These are phyloP conservation scores for Atrichornis clamosus DNA, from an alignment of 2,113 vertebrate species.

Conservation along the genomic window DNA sequence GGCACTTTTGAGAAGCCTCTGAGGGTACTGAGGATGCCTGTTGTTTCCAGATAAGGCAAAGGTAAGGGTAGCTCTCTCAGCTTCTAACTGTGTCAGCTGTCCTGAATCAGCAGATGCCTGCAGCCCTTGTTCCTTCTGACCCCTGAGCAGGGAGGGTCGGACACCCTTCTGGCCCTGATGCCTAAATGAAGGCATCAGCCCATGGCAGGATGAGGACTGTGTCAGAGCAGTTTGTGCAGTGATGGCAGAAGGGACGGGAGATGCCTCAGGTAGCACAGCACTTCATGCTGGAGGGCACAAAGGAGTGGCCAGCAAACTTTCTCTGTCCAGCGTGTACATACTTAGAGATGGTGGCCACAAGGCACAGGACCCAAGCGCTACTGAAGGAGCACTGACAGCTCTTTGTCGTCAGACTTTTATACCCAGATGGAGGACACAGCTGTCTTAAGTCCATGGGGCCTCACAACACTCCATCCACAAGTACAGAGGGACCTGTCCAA, in stretches of 20 bases:
- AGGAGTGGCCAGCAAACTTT: not conserved
- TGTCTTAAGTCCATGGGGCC: not conserved
- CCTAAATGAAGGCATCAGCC: too few species aligned
- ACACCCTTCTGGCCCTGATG: not conserved
- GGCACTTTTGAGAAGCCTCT: not conserved
- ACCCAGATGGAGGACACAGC: not conserved
- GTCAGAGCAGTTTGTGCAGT: not conserved
- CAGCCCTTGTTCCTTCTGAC: not conserved
- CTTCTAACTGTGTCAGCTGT: not conserved
- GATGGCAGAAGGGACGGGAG: not conserved
- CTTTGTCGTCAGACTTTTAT: not conserved
- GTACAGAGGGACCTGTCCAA: not conserved
- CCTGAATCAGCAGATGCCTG: not conserved
- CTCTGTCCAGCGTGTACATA: not conserved
- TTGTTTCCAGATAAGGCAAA: not conserved
- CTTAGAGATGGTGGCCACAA: not conserved
- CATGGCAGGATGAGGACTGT: not conserved
- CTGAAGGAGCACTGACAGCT: not conserved
- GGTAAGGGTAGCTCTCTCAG: not conserved
- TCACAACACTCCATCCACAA: not conserved
- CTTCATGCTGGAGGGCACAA: not conserved
- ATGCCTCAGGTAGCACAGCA: not conserved
- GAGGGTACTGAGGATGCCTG: not conserved
- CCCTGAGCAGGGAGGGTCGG: not conserved
- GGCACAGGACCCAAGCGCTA: fast-evolving